These are phyloP conservation scores for Trissolcus japonicus DNA, from an alignment of 2,888 invertebrate species.

Conservation along the genomic window DNA sequence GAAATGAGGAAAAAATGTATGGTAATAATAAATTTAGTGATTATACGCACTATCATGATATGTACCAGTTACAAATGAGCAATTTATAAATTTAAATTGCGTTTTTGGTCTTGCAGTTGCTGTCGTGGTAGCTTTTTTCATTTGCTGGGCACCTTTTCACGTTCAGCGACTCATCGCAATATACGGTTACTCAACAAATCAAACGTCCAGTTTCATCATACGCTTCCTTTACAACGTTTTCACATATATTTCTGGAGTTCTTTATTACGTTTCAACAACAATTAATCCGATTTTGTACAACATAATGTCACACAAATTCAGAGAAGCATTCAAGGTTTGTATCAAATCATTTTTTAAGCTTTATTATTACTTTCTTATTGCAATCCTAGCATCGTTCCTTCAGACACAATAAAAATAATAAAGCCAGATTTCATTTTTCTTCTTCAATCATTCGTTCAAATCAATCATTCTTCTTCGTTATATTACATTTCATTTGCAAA, in stretches of 20 bases:
- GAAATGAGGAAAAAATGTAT: too few relatives aligned
- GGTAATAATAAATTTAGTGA: neutral
- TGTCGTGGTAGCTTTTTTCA: conserved; percentile 92
- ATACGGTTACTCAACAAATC: conserved; percentile 80
- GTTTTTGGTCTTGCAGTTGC: conserved; percentile 81
- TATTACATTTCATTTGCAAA: too few relatives aligned
- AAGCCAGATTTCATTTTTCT: too few relatives aligned
- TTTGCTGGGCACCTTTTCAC: conserved; percentile 96
- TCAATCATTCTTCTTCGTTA: too few relatives aligned
- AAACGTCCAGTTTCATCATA: conserved; percentile 72
- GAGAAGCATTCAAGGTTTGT: conserved; percentile 93
- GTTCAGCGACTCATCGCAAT: conserved; percentile 90
- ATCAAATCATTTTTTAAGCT: neutral
- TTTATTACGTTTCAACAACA: conserved; percentile 94
- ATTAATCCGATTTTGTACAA: conserved; percentile 96
- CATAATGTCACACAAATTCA: conserved; percentile 95
- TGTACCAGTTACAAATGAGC: neutral
- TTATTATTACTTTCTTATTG: too few relatives aligned
- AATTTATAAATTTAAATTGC: neutral
- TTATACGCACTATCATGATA: neutral
- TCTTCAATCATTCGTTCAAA: too few relatives aligned
- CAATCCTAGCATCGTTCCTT: too few relatives aligned
- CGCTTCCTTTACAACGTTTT: conserved; percentile 82
- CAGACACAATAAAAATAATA: too few relatives aligned
- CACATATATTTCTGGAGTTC: conserved; percentile 90